Conservation (phyloP, 2,888 invertebrate genomes). For the Dyspetes luteomarginatus region DNA sequence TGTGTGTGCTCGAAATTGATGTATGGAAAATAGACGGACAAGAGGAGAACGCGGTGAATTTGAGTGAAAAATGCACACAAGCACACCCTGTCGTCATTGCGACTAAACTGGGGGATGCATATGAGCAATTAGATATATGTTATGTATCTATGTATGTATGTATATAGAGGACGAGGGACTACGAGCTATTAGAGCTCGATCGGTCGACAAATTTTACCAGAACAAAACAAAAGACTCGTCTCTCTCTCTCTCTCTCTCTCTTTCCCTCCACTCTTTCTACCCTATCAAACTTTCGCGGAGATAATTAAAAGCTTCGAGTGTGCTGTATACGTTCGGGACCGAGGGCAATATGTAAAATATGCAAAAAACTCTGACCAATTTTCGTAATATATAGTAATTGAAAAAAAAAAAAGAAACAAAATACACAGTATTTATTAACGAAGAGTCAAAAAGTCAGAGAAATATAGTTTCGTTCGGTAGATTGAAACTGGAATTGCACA, state of each 20-base stretch:
- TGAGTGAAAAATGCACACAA: slow-evolving; percentile 38
- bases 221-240: slow-evolving; percentile 57
- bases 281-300: slow-evolving; percentile 55
- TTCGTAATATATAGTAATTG: slow-evolving; percentile 23
- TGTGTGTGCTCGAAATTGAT: not conserved
- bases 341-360: not conserved
- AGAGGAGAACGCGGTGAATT: slow-evolving; percentile 34
- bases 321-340: slow-evolving; percentile 1
- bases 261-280: slow-evolving; percentile 40
- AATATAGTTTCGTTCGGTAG: slow-evolving; percentile 14
- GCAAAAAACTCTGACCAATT: slow-evolving; percentile 32
- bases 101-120: slow-evolving; percentile 42
- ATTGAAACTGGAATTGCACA: not conserved
- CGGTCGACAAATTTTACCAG: slow-evolving; percentile 50
- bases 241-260: too few relatives aligned
- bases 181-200: slow-evolving; percentile 38
- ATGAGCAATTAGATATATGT: not conserved
- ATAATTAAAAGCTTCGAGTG: slow-evolving; percentile 61
- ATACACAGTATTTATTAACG: not conserved
- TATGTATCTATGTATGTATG: not conserved
- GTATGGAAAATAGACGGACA: slow-evolving; percentile 30
- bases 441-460: not conserved
- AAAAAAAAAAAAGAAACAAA: slow-evolving; percentile 19
- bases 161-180: not conserved
- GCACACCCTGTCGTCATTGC: slow-evolving; percentile 9